Percentiles rank a stretch among this genome's conserved stretches.
Conservation (phyloP, 2,113 vertebrate genomes). For the Gymnobelideus leadbeateri region DNA sequence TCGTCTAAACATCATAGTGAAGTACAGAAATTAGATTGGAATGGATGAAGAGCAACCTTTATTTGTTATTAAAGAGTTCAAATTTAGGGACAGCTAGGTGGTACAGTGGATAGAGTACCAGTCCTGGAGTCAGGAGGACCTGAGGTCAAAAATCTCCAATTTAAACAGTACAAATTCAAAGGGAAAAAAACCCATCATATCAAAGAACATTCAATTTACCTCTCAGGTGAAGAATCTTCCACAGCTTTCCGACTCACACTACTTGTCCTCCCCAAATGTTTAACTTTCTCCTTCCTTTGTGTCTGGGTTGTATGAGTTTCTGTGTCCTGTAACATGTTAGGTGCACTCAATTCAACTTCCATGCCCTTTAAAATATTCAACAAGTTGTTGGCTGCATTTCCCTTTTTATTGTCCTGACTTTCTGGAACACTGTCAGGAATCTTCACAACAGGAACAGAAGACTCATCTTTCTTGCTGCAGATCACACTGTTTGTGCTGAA, state of each 20-base stretch:
- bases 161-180: not conserved
- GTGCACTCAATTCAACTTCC: conserved; percentile 91
- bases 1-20: not conserved
- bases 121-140: no score
- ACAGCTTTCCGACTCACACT: conserved; percentile 81
- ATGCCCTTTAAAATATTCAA: conserved; percentile 89
- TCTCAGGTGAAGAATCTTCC: conserved; percentile 66
- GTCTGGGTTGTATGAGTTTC: conserved; percentile 75
- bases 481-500: conserved; percentile 71
- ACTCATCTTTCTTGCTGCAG: conserved; percentile 70
- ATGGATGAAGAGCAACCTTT: not conserved
- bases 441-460: conserved; percentile 14
- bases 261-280: conserved; percentile 70
- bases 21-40: not conserved
- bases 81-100: not conserved
- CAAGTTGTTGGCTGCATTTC: conserved; percentile 85
- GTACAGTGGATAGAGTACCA: no score
- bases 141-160: not conserved
- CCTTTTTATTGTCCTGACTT: conserved; percentile 39
- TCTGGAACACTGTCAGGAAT: conserved; percentile 43
- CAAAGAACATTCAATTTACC: conserved; percentile 81
- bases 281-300: conserved; percentile 19
- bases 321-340: conserved; percentile 79
- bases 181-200: conserved; percentile 33
- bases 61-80: not conserved